Evolutionary conservation across 1,140 invertebrate genomes (phyloP), one percentile per base, ranked within the genome.

Genomic region (Drosophila nigromelanica): DNA sequence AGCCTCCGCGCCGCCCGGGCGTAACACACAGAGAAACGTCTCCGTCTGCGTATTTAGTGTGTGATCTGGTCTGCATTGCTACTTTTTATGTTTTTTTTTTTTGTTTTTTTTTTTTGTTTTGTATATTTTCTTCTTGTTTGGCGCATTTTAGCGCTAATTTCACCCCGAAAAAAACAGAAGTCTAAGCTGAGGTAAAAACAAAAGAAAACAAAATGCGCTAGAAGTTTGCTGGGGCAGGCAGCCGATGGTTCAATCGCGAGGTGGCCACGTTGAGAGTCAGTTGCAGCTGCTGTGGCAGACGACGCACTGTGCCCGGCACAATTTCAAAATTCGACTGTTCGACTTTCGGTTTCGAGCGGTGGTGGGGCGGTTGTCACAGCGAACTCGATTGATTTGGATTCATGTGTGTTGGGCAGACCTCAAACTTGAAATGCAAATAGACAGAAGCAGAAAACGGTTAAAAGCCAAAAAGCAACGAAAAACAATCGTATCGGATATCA

Each of bases 11-110:
- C 27, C 24, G 71, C 47, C 70, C 76, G 82, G 80, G 81, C 78
- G 81, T 80, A 86, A 87, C 81, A 43, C 33, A 14, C 37, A 72
- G 82, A 85, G 81, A 80, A 86, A 85, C 47, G 35, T 54, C 37
- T 70, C 4, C 10, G 10, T n/a, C 21, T 37, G 56, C 12, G 56
- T 51, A 37, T 42, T n/a, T 30, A 15, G 21, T 11, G 42, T 47
- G 35, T 60, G 55, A 39, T 58, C 47, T 72, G 61, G 52, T 70
- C 50, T 63, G 59, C 40, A 50, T 70, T 42, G 24, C 40, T 37
- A 40, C 39, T n/a, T n/a, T n/a, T n/a, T n/a, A n/a, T n/a, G 43
- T 21, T 39, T 37, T 43, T 35, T 70, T 74, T 58, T 67, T 59
- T 35, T 59, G 6, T 50, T 66, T 48, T 63, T 73, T n/a, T n/a